Base-by-base conservation (phyloP, 2,113 vertebrate genomes). In the Sapayoa aenigma region DNA sequence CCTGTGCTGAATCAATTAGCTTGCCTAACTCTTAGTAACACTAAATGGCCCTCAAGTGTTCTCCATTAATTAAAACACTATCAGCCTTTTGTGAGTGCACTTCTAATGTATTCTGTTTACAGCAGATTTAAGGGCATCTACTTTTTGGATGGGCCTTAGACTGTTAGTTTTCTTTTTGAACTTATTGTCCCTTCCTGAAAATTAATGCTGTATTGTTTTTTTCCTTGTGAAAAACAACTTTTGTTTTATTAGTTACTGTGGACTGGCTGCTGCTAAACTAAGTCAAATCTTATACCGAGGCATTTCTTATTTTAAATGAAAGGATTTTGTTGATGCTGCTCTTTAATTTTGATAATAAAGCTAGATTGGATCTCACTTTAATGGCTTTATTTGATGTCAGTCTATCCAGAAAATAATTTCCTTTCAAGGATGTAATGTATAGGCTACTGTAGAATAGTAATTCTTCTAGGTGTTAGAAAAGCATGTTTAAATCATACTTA, bases 1-100 rank as follows among this genome's bases (percentile, higher is more conserved):
- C 97, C 98, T 98, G 98, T 90, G 87, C 90, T 90, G 76, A 92
- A 98, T 98, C 96, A 98, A 97, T 98, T 98, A 97, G 25, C 73
- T 94, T 74, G 59, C 74, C 91, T 97, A 96, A 97, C 96, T 98
- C 95, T 86, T 96, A 96, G 92, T 73, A 90, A 42, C 91, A 97
- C 88, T 96, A 96, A 97, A 97, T 96, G 79, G 76, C 71, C 72
- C 86, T 90, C 84, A 95, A 95, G 89, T 95, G 86, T 89, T 84
- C 55, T 95, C 80, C 86, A 93, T 97, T 93, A 93, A 97, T 97
- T 97, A 96, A 93, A 97, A 96, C 60, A 93, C 76, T 95, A 95
- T 88, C 93, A 96, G 94, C 58, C 33, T 84, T 95, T 94, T 97
- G 84, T 4, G 58, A 96, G 87, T 97, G 95, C 25, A 50, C 10